These are phyloP conservation scores for Phortica magna DNA, from an alignment of 2,888 invertebrate species.

Conservation along the genomic window DNA sequence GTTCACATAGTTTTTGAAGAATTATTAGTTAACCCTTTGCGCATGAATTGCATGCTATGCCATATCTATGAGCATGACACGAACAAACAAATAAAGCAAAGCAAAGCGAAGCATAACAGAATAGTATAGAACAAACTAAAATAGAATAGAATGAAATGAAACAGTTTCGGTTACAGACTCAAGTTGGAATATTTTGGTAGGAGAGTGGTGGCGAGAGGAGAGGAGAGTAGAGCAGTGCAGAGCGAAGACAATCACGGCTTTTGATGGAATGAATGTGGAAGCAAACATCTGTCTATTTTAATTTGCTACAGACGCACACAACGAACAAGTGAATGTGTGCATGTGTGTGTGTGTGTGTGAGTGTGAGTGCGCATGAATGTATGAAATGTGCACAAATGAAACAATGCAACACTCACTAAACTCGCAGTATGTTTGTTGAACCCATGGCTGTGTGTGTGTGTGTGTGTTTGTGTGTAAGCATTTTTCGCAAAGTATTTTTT, in stretches of 20 bases:
- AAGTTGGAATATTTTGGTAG: neutral
- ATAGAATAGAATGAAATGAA: neutral
- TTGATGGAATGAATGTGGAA: conserved; percentile 8
- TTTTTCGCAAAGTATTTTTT: conserved; percentile 4
- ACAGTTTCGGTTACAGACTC: neutral
- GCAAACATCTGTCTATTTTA: conserved; percentile 58
- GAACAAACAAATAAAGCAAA: neutral
- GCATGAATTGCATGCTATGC: conserved; percentile 1
- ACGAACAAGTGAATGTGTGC: conserved; percentile 10
- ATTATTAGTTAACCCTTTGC: conserved; percentile 13
- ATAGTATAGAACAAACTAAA: neutral
- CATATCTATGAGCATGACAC: neutral
- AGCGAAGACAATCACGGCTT: neutral
- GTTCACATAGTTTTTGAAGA: neutral
- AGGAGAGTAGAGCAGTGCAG: neutral
- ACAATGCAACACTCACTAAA: neutral
- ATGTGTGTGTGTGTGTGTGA: conserved; percentile 14
- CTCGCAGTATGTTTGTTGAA: neutral
- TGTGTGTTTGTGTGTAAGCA: neutral
- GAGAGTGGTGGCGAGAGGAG: neutral
- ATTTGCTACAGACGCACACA: conserved; percentile 44
- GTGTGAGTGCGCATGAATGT: conserved; percentile 7
- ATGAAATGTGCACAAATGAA: conserved; percentile 11
- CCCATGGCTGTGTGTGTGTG: neutral
- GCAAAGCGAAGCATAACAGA: neutral